Base-by-base conservation (phyloP, 2,888 invertebrate genomes). In the Trissolcus japonicus region DNA sequence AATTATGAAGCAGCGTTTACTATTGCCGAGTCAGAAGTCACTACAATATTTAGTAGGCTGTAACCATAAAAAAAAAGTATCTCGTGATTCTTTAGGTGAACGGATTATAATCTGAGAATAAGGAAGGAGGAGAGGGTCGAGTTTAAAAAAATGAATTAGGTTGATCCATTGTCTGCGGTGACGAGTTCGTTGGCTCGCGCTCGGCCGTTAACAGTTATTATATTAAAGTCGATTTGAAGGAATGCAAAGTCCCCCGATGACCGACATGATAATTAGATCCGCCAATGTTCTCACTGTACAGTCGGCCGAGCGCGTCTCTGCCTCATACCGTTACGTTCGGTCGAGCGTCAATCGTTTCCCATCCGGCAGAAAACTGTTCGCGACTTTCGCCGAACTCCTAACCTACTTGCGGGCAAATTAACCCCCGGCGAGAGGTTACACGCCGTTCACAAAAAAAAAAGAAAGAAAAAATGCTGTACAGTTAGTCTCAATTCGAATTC, bases 261-360 rank as follows among this genome's bases (percentile, higher is more conserved):
- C 74, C 69, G 74, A 71, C 74, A 74, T 74, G 74, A 66, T 74
- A 78, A 78, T 78, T 78, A 78, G 73, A 78, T 78, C 65, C 77
- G 69, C 73, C 69, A 68, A 77, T 77, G 77, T 77, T 77, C 73
- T 73, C 77, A 77, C 77, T 73, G 68, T 57, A 51, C 14, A 72
- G 67, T 74, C 50, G 43, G 53, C 68, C 65, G 68, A 73, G 63
- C 72, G 72, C 73, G 78, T 74, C 69, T 59, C 65, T 51, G 72
- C 62, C 51, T 56, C 60, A 59, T 77, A 77, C 77, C 78, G 74
- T 78, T 78, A 78, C 73, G 56, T 60, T 77, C 73, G 77, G 63
- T 73, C 73, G 68, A 77, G 60, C 77, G 73, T 77, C 73, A 77
- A 77, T 73, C 73, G 73, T 73, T 77, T 73, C 77, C 73, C 73